Percentiles rank a stretch among this genome's conserved stretches.
Conservation (phyloP, 2,797 vertebrate genomes). For the Poeciliopsis infans region DNA sequence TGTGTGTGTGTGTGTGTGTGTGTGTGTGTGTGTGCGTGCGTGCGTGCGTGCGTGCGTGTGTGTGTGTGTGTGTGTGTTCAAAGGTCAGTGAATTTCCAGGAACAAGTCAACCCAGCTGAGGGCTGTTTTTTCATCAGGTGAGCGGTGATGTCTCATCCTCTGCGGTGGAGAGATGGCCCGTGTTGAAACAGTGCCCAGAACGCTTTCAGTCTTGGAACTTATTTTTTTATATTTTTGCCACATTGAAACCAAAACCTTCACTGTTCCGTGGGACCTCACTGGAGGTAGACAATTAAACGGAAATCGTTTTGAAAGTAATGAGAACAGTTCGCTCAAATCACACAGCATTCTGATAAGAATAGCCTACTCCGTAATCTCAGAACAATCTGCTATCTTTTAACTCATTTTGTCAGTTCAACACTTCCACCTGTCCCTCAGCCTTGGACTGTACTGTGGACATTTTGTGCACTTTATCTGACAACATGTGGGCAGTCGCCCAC, state of each 20-base stretch:
- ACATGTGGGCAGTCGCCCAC: neutral
- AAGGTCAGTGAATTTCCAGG: slow-evolving; percentile 38
- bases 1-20: too few relatives aligned
- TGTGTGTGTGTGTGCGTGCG: too few relatives aligned
- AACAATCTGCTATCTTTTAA: slow-evolving; percentile 8
- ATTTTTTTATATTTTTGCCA: neutral
- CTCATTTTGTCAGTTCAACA: slow-evolving; percentile 37
- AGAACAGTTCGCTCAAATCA: neutral
- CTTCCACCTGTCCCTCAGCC: slow-evolving; percentile 39
- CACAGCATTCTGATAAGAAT: neutral
- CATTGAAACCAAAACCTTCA: neutral
- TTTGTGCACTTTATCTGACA: slow-evolving; percentile 10
- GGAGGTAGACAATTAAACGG: neutral
- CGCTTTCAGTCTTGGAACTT: neutral
- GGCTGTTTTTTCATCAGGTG: slow-evolving; percentile 42
- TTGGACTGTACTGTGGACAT: slow-evolving; percentile 59
- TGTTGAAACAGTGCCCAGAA: slow-evolving; percentile 14
- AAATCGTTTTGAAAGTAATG: neutral
- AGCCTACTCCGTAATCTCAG: neutral
- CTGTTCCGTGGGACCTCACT: neutral
- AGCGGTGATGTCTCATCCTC: slow-evolving; percentile 1
- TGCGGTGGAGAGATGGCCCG: neutral
- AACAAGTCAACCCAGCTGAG: slow-evolving; percentile 1
- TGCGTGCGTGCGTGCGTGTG: too few relatives aligned
- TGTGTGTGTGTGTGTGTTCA: slow-evolving; percentile 8